Base-by-base conservation (phyloP, 1,140 invertebrate genomes). In the Amphibalanus amphitrite region DNA sequence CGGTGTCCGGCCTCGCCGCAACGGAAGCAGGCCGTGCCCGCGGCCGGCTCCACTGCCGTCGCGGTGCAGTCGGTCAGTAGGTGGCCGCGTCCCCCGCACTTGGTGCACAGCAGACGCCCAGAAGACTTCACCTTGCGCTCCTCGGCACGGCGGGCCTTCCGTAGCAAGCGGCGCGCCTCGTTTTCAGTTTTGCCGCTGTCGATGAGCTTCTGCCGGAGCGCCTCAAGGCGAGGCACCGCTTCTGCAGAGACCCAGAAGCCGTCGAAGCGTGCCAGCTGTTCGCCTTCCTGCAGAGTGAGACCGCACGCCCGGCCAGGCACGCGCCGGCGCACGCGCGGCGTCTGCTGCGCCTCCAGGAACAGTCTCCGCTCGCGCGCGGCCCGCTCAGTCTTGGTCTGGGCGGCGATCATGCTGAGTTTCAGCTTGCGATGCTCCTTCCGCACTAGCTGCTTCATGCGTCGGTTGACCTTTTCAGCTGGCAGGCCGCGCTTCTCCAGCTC, bases 21-120 rank as follows among this genome's bases (percentile, higher is more conserved):
- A 26, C 65, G 65, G 65, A 67, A 67, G 28, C 65, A 67, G 26
- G n/a, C 65, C n/a, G 26, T 28, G 15, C 65, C 65, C 6, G 65
- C 65, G n/a, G 65, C 65, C 23, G 65, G n/a, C 65, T 20, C n/a
- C 0, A 28, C 65, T 3, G 65, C 65, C 28, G 15, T n/a, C 26
- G 65, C 65, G n/a, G n/a, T 26, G 23, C 65, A 67, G 65, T 67
- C 65, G 28, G 65, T 8, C 6, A 10, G 3, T 17, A 28, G 65
- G 65, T 67, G 65, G n/a, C 65, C 65, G 65, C 65, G 65, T n/a
- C 26, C 65, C n/a, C 65, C 65, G n/a, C 65, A 67, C 8, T 28
- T 26, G 23, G 26, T 25, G 65, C 65, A 67, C 8, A 26, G n/a
- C 65, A 67, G n/a, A 10, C 65, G 65, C n/a, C 65, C 65, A 3